Evolutionary conservation across 2,888 invertebrate genomes (phyloP), one percentile per base, ranked within the genome.

Genomic region (Catocala nupta): DNA sequence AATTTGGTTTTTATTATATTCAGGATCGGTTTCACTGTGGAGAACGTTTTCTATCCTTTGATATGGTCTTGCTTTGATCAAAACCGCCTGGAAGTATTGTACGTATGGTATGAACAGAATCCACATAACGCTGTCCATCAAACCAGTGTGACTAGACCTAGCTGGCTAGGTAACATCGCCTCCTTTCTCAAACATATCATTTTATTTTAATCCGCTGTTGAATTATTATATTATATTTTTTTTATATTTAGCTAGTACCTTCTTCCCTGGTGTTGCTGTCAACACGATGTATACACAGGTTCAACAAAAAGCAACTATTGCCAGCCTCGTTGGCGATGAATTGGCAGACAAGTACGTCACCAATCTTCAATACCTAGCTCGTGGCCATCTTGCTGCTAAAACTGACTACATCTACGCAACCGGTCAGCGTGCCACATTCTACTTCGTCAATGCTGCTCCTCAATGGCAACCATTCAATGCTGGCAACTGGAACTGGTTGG

Each of bases 381-480:
- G 96, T 52, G 96, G 96, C 4, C 96, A 96, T 43, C 63, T 64
- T 52, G 52, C 63, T 8, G 59, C 63, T 45, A 64, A 59, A 52
- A 59, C 43, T 44, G 63, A 64, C 39, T 59, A 36, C n/a, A 44
- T 64, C 43, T 59, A 42, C n/a, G 63, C 63, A 10, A 80, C 90
- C 10, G 93, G 94, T 58, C 95, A 95, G 67, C 83, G 87, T 5
- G 85, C 95, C 0, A 95, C 95, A 0, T 96, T 95, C 80, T 95
- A 95, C 80, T 95, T 94, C 70, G 81, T 95, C 34, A 96, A 96
- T 74, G 92, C 90, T 0, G 95, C 95, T 0, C 96, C 96, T 0
- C 96, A 96, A 70, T 96, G 96, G 96, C 95, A 95, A 64, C 86
- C 86, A 0, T 93, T 95, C 75, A 95, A 95, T 71, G 89, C 80